Conservation (phyloP, 2,888 invertebrate species). For the Drymonia ruficornis region DNA sequence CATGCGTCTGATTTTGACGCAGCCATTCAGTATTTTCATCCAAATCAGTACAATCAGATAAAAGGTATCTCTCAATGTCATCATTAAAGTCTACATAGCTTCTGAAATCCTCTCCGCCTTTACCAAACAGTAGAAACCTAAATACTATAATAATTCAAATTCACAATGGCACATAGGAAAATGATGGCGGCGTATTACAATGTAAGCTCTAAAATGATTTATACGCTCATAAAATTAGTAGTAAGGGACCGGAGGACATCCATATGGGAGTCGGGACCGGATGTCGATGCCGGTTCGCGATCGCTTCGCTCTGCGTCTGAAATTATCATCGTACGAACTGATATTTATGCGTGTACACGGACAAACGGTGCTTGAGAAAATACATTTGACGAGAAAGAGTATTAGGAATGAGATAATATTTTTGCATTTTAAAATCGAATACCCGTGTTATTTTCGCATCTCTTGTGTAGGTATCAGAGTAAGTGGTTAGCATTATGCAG, state of each 20-base stretch:
- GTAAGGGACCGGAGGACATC: slow-evolving; percentile 1
- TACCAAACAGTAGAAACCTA: background rate
- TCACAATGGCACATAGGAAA: background rate
- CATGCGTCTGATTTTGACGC: too few species aligned
- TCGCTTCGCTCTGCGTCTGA: background rate
- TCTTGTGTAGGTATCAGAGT: too few species aligned
- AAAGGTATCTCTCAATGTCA: too few species aligned
- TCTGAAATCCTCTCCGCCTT: background rate
- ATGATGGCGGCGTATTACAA: background rate
- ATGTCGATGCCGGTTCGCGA: background rate
- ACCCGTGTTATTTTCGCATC: too few species aligned
- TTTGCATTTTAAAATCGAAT: background rate
- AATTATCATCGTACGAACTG: background rate
- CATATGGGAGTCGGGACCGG: slow-evolving; percentile 1
- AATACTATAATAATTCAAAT: background rate
- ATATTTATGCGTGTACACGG: background rate
- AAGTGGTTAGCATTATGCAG: too few species aligned
- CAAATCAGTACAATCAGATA: too few species aligned
- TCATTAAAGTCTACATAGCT: background rate
- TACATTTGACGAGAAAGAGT: background rate
- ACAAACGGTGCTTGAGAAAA: background rate
- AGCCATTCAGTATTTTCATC: too few species aligned
- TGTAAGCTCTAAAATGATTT: slow-evolving; percentile 1
- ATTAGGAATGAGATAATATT: background rate
- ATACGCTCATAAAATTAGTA: background rate